Base-by-base conservation (phyloP, 2,888 invertebrate genomes). In the Ceriagrion tenellum region DNA sequence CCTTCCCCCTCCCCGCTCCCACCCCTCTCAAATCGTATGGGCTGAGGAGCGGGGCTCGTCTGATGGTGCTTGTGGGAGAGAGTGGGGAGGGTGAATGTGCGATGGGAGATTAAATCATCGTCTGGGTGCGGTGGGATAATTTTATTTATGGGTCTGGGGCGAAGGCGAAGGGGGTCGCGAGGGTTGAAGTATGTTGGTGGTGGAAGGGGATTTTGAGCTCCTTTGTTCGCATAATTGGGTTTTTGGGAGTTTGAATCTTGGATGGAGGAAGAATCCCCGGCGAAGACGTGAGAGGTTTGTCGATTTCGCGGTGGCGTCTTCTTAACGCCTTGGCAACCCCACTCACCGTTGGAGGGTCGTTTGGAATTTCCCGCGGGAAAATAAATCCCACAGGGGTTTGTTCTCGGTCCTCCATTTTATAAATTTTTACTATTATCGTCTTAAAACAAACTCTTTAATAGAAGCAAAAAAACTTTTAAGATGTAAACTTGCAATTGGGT, bases 141-240 rank as follows among this genome's bases (percentile, higher is more conserved):
- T 89, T 55, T 89, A 55, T 89, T 89, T n/a, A 47, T 89, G 47
- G 89, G 47, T 59, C 47, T 47, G 55, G 47, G 89, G 0, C 47
- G 47, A n/a, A 55, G 16, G n/a, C n/a, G 69, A 23, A 69, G 69
- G 35, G 81, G 81, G 35, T 69, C 30, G 81, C n/a, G 47, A 69
- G 30, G 81, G 81, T 23, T 89, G 47, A 16, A 40, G 47, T 47
- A 16, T 59, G 59, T 16, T 59, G 59, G 59, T 20, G 59, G 59
- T 59, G 59, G 47, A 55, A 35, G 88, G 88, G 88, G 26, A 89
- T 35, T 47, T 89, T 55, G 20, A 55, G 89, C 89, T 55, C 55
- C 55, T 89, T 89, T 89, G 89, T 89, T 89, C 89, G 89, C 55
- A 55, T 89, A 89, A 89, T 89, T 89, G 89, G 47, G 89, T 89